Base-by-base conservation (phyloP, 1,140 invertebrate genomes). In the Leptopilina boulardi region DNA sequence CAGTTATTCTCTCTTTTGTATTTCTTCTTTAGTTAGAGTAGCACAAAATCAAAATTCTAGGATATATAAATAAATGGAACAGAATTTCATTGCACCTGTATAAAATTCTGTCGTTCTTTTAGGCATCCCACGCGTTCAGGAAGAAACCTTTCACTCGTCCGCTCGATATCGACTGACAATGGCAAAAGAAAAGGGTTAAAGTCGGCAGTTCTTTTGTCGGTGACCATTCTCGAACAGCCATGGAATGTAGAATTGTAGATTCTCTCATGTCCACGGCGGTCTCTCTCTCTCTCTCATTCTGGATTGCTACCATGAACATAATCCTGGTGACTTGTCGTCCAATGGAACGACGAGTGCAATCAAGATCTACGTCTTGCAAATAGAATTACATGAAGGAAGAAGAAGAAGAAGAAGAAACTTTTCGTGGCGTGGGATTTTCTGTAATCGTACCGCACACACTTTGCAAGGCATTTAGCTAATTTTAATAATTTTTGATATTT, bases 171-270 rank as follows among this genome's bases (percentile, higher is more conserved):
- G 78, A 34, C 54, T 73, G 73, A 70, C 74, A 73, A 77, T 74
- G 74, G 74, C 78, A 73, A 75, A 47, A n/a, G 26, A 38, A 30
- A 71, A 71, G 66, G 75, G 44, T 47, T 44, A 66, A 79, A 80
- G 77, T 71, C 75, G 79, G 77, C 74, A 73, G 26, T 78, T 76
- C 82, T 84, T 82, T 82, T 84, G 82, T 84, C 82, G 82, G 82
- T 66, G 66, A 51, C 70, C 44, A 41, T 76, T 76, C 75, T 76
- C 44, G n/a, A 56, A 23, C 72, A 54, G 23, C 26, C 42, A 8
- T 74, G 79, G 83, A 82, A 84, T 84, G 81, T 84, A 81, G 83
- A 82, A 84, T 81, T 82, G 80, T 84, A 82, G 80, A 84, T 84
- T 76, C 73, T 42, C 66, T 42, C 26, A 30, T 30, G 71, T 75